Base-by-base conservation (phyloP, 2,888 invertebrate species). In the Scelioninae gen. 2 region DNA sequence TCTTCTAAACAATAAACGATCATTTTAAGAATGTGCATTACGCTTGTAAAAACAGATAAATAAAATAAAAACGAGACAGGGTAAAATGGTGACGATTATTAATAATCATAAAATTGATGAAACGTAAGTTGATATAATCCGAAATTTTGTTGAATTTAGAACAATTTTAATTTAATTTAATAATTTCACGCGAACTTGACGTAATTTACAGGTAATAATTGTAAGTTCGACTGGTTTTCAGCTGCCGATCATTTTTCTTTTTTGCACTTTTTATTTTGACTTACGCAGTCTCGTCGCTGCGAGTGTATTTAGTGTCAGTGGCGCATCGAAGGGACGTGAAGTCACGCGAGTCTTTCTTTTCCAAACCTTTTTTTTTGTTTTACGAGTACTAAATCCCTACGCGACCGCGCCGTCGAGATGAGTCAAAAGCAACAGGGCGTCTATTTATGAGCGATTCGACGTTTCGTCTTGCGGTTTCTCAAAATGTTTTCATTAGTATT, bases 391-490 rank as follows among this genome's bases (percentile, higher is more conserved):
- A 55, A 67, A 72, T 46, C 72, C 65, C 57, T 55, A 25, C 22
- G 25, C 45, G 18, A 52, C 45, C 19, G 31, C 41, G 46, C 15
- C 37, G 43, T 25, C 11, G 33, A 53, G 48, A 65, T 67, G 70
- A 53, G 69, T 65, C 52, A 50, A 65, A 76, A 65, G 73, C 60
- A 79, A 81, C 81, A 81, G 79, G 76, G 76, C 52, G 43, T 55
- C 77, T 79, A 80, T 82, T 82, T 79, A 81, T 77, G 70, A 68
- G 72, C 63, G 76, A 77, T 79, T 80, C 75, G 76, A 81, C 79
- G 79, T 78, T 77, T 77, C 65, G 35, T 64, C 25, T 28, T 61
- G 67, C 31, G 19, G 50, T 35, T 58, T 50, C 31, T 39, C 13
- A 65, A 55, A 64, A 46, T 64, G 64, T 50, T 67, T 57, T 50